Evolutionary conservation across 1,140 invertebrate genomes (phyloP).

Genomic region (Delia radicum): DNA sequence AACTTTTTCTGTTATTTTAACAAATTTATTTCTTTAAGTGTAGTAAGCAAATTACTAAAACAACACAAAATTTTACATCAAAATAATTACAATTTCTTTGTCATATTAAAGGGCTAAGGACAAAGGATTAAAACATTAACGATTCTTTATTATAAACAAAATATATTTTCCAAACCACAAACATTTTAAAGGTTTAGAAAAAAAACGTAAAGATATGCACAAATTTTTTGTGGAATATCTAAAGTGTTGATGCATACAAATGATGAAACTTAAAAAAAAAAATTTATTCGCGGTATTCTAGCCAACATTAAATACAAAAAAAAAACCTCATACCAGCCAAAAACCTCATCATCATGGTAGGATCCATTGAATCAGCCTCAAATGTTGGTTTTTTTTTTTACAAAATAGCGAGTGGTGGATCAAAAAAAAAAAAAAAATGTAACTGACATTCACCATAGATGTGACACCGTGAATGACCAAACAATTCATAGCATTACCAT

Average conservation of each 20-base stretch:
- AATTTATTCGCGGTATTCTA: too few relatives aligned
- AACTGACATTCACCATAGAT: conserved; percentile 2
- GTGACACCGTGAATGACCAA: conserved; percentile 6
- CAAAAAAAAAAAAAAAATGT: neutral
- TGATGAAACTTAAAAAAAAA: neutral
- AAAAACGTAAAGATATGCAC: neutral
- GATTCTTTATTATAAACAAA: neutral
- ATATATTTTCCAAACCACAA: neutral
- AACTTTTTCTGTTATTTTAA: too few relatives aligned
- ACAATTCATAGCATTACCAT: neutral
- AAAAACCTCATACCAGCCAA: neutral
- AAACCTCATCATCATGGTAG: conserved; percentile 9
- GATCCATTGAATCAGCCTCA: neutral
- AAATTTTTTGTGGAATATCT: neutral
- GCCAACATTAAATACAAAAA: neutral
- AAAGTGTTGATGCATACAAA: conserved; percentile 6
- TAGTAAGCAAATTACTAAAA: neutral
- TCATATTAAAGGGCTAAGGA: neutral
- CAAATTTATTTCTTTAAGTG: too few relatives aligned
- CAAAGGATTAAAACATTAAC: neutral
- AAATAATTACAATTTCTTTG: neutral
- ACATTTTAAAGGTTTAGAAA: neutral
- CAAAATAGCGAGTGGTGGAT: neutral
- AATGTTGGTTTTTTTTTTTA: neutral
- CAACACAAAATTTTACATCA: neutral